Base-by-base conservation (phyloP, 2,888 invertebrate genomes). In the Callinectes sapidus region DNA sequence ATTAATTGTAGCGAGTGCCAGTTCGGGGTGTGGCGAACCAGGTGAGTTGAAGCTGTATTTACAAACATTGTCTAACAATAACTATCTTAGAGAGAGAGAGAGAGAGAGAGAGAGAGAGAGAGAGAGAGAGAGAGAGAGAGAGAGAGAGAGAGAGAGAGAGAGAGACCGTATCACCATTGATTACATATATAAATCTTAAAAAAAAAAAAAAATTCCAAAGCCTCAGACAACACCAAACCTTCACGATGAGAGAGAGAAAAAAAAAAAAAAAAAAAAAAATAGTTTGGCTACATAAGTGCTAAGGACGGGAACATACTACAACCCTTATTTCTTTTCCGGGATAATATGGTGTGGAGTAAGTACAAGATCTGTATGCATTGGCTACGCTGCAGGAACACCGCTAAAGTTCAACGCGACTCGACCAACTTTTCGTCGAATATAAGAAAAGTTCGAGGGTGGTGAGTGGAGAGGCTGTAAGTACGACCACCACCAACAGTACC, bases 331-430 rank as follows among this genome's bases (percentile, higher is more conserved):
- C 61, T n/a, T 71, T 81, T 81, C 35, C 14, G 16, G 8, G 81
- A 81, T 81, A 35, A 32, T 81, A 35, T 35, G 81, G 35, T 35
- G 71, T 14, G 35, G 81, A 81, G 32, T 81, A 81, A 81, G 81
- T 35, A 81, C 81, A 81, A 81, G 35, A 32, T 81, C 81, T 81
- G 81, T 81, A 81, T 81, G 81, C 81, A 81, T 81, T 81, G 81
- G 81, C 81, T 81, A 81, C 81, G 81, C 81, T 32, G 32, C 35
- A 81, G 35, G 81, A 81, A 81, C 81, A 81, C 81, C 81, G 81
- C 81, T 35, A 81, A 81, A 81, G 81, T 81, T 48, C 48, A 48
- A 48, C 48, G 2, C 35, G 32, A 18, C 81, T 81, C 16, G 14
- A 81, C 81, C 81, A 81, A 81, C 81, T 81, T 81, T 81, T 81